Base-by-base conservation (phyloP, 2,888 invertebrate species). In the Lepidocyrtoides sp. region DNA sequence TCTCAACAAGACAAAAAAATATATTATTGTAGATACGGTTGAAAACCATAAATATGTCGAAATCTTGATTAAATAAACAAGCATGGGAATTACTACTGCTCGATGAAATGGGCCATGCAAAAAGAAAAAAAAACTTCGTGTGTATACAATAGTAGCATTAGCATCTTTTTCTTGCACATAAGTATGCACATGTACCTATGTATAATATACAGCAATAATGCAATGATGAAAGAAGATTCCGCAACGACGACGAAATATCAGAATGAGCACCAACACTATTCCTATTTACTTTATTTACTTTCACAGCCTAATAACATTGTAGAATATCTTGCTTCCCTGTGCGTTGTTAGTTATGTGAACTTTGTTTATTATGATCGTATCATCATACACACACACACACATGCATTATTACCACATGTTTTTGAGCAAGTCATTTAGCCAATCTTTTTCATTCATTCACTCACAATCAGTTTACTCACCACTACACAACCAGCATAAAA, bases 61-160 rank as follows among this genome's bases (percentile, higher is more conserved):
- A 93, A 93, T 93, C 93, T 93, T 94, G 94, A 94, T 94, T 94
- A 94, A 94, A 94, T 94, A 94, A 93, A 93, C 94, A 94, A 94
- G 93, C 91, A 87, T 92, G 85, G 92, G 93, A 94, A 93, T 94
- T 93, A 94, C 94, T 63, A 41, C 88, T 93, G 91, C 92, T 91
- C 91, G 93, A 94, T 93, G 93, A 93, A 94, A 94, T 94, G 94
- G 93, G 93, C 93, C 94, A 93, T 94, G 93, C 92, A 93, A 93
- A 92, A 91, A 36, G 79, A n/a, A n/a, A n/a, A n/a, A 54, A 29
- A 51, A 83, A 93, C 91, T 93, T 93, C 92, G 44, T 75, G 75
- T 72, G 23, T 41, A 29, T 66, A 4, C 36, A n/a, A n/a, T n/a
- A n/a, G n/a, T n/a, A n/a, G 69, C 36, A 69, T n/a, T 17, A 69